Percentiles rank a stretch among this genome's conserved stretches.
Evolutionary conservation across 2,888 invertebrate species (phyloP).

Genomic region (Candidula unifasciata): DNA sequence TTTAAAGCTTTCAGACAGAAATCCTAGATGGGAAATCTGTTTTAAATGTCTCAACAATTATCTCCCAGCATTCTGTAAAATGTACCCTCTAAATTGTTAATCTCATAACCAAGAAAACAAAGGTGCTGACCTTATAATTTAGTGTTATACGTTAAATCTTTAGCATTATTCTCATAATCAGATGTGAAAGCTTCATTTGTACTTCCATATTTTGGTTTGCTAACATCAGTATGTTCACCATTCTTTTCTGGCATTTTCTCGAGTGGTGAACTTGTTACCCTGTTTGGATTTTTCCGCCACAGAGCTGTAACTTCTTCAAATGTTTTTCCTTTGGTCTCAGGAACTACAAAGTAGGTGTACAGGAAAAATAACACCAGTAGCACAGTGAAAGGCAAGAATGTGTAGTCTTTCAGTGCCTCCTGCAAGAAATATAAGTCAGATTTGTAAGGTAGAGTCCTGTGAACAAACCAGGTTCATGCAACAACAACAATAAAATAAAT

Average conservation of each 20-base stretch:
- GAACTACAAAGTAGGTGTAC: constrained; percentile 98
- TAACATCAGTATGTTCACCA: neutral
- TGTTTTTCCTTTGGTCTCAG: constrained; percentile 98
- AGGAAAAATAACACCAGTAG: constrained; percentile 91
- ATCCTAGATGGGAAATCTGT: too few relatives aligned
- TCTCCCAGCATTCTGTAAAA: too few relatives aligned
- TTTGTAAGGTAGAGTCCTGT: neutral
- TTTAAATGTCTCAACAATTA: too few relatives aligned
- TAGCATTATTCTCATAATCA: neutral
- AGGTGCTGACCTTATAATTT: neutral
- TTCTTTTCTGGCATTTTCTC: neutral
- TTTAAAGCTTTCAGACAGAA: too few relatives aligned
- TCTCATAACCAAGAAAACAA: too few relatives aligned
- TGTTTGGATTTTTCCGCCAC: constrained; percentile 53
- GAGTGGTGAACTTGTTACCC: neutral
- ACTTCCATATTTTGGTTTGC: constrained; percentile 19
- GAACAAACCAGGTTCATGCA: neutral
- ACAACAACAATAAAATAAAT: too few relatives aligned
- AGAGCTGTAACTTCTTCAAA: constrained; percentile 92
- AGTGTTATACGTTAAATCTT: neutral
- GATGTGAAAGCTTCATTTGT: neutral
- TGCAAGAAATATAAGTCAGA: neutral
- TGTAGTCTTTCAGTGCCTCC: constrained; percentile 69
- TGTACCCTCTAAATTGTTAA: too few relatives aligned
- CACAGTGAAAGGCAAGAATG: constrained; percentile 87